Percentiles rank a stretch among this genome's conserved stretches.
phyloP scores from a whole-genome alignment of 2,888 invertebrate genomes.

The Drosophila crucigera region DNA sequence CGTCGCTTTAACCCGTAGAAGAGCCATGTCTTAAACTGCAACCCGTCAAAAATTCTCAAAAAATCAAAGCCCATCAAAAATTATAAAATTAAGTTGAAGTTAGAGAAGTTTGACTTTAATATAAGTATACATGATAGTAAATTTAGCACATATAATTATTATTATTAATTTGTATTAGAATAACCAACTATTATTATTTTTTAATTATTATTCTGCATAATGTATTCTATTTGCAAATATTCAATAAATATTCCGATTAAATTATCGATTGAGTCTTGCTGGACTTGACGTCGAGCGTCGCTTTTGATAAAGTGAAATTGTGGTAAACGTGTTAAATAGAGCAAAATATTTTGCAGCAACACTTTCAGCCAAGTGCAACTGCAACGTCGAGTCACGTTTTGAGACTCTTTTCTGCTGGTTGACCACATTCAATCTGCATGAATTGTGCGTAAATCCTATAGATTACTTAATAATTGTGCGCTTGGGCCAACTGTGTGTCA shows the following conservation, averaged over 20 bases:
- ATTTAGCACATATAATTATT: background rate
- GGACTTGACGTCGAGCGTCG: background rate
- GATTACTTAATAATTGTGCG: constrained; percentile 53
- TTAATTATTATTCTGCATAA: background rate
- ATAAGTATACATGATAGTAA: background rate
- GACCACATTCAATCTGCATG: constrained; percentile 2
- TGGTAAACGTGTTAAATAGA: background rate
- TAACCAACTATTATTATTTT: background rate
- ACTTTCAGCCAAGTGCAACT: background rate
- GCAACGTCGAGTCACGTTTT: constrained; percentile 1
- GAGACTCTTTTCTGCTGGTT: background rate
- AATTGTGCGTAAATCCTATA: constrained; percentile 22
- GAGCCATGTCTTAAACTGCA: too few species aligned
- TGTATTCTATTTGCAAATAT: background rate
- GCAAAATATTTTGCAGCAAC: background rate
- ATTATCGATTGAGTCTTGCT: background rate
- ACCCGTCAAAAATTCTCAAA: too few species aligned
- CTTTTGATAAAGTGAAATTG: background rate
- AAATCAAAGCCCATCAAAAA: too few species aligned
- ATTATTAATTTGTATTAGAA: background rate
- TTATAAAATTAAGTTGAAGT: background rate
- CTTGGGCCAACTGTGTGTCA: constrained; percentile 41
- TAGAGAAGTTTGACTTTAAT: background rate
- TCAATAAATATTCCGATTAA: background rate
- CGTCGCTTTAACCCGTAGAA: too few species aligned